Base-by-base conservation (phyloP, 2,113 vertebrate genomes). In the Stegastes partitus region DNA sequence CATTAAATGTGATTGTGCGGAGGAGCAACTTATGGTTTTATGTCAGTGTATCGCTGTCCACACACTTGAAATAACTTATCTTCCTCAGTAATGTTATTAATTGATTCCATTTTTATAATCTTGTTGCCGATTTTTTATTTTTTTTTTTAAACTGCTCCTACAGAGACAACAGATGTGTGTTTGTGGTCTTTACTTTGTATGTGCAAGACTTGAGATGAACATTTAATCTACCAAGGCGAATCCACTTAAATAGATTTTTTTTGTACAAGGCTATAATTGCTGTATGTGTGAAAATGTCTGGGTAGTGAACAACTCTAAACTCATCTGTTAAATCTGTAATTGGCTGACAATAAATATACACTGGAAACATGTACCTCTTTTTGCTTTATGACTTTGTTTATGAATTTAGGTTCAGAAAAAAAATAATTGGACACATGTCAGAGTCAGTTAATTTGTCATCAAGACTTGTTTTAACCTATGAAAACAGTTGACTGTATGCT, bases 271-370 rank as follows among this genome's bases (percentile, higher is more conserved):
- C 63, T 77, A n/a, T 87, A 66, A 77, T 81, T 70, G 26, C 45
- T 66, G 18, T 42, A 53, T 81, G 39, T 77, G 37, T 76, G 21
- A 70, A 77, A 78, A 58, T 58, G 7, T 79, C 57, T 58, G 4
- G 54, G 55, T 62, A n/a, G n/a, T n/a, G n/a, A 54, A 23, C 34
- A 47, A 21, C 56, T 78, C 44, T 62, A 11, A 79, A 49, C 45
- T 64, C 54, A 72, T 73, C 21, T 77, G 22, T 68, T 74, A 25
- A 53, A 71, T 78, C 76, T 82, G n/a, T 56, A 64, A 79, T 81
- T 73, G 42, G 9, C 53, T 70, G 55, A 50, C 22, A 87, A 84
- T 87, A 91, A 91, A 89, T 37, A 23, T 89, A n/a, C 59, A 74
- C 74, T 78, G 62, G 49, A 83, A 74, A 76, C 23, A 55, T 54